Conservation (phyloP, 2,113 vertebrate species). For the Ceyx melanurus region DNA sequence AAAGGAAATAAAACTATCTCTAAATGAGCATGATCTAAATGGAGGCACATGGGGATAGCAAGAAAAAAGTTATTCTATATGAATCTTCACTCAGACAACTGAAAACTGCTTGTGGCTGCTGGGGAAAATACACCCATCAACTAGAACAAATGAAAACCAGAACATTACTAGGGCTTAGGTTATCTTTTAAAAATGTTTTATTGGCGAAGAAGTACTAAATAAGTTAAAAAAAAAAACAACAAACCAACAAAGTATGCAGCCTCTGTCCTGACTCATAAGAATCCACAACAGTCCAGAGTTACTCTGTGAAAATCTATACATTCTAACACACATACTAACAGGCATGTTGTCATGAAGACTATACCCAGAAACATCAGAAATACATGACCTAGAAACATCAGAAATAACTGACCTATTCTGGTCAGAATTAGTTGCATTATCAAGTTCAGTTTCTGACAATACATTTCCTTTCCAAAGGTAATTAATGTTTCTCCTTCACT, state of each 20-base stretch:
- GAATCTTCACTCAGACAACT: background rate
- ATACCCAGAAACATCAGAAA: background rate
- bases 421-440: background rate
- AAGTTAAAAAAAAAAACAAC: background rate
- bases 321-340: background rate
- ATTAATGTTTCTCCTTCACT: background rate
- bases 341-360: background rate
- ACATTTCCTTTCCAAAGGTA: background rate
- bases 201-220: background rate
- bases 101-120: background rate
- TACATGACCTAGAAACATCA: background rate
- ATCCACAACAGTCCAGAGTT: background rate
- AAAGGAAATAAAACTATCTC: background rate
- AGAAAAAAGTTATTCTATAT: background rate
- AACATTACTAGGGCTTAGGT: background rate
- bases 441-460: background rate
- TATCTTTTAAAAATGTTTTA: background rate
- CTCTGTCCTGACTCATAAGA: background rate
- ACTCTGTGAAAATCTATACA: background rate
- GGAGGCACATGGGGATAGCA: background rate
- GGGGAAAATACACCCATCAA: background rate
- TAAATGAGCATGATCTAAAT: background rate
- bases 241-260: background rate
- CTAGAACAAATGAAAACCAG: background rate
- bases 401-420: background rate